phyloP scores from a whole-genome alignment of 2,888 invertebrate genomes.

The Mesorhabditis spiculigera region DNA sequence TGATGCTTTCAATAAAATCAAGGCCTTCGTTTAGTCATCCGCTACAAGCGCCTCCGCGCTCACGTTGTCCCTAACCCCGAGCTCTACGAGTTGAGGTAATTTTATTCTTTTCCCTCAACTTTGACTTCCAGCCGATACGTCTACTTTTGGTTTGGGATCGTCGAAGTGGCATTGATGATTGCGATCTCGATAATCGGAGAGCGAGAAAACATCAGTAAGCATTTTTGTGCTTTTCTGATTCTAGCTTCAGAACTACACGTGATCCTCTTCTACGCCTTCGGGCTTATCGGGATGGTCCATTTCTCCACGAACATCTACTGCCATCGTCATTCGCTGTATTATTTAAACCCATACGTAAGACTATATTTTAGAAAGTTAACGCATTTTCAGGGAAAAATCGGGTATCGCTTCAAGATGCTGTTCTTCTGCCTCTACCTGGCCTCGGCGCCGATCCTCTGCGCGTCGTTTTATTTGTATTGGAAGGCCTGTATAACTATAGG shows the following conservation, averaged over 20 bases:
- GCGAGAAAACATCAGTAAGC: slow-evolving; percentile 4
- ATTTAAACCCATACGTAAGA: not conserved
- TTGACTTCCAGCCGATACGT: not conserved
- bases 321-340: not conserved
- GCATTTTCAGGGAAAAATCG: slow-evolving; percentile 40
- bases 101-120: no score
- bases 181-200: not conserved
- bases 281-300: slow-evolving; percentile 2
- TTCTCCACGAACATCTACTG: slow-evolving; percentile 3
- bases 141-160: not conserved
- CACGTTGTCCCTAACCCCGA: not conserved
- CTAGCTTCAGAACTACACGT: not conserved
- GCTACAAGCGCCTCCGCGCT: not conserved
- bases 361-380: not conserved
- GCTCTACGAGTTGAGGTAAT: not conserved
- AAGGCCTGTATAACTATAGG: slow-evolving; percentile 52
- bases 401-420: slow-evolving; percentile 42
- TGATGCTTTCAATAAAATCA: not conserved
- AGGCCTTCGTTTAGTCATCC: not conserved
- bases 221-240: not conserved
- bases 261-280: slow-evolving; percentile 4
- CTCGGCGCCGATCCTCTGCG: slow-evolving; percentile 45
- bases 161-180: not conserved
- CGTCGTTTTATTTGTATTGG: slow-evolving; percentile 52
- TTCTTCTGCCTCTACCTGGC: slow-evolving; percentile 38